Conservation (phyloP, 1,140 invertebrate species). For the Stegodyphus mimosarum region DNA sequence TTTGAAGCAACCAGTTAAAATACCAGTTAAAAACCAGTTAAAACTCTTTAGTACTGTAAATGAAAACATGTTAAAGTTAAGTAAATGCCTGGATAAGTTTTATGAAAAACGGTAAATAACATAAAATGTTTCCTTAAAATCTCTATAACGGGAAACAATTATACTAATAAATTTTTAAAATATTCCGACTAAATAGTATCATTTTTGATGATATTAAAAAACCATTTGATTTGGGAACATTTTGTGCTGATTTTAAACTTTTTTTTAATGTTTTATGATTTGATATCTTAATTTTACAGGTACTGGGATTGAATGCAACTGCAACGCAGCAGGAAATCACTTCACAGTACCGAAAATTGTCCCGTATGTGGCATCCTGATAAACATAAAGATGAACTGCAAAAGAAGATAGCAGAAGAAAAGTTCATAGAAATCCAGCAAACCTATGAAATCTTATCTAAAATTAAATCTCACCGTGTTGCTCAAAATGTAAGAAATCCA, state of each 20-base stretch:
- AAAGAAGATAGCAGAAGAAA: constrained; percentile 77
- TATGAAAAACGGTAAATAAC: no score
- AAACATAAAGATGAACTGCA: constrained; percentile 80
- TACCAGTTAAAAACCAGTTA: no score
- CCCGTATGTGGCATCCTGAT: constrained; percentile 92
- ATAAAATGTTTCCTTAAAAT: no score
- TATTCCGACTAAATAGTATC: no score
- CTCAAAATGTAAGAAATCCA: constrained; percentile 37
- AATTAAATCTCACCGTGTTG: constrained; percentile 72
- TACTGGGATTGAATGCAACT: constrained; percentile 79
- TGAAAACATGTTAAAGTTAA: no score
- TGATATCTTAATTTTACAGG: constrained; percentile 68
- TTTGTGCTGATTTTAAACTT: neutral
- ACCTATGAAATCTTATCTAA: constrained; percentile 91
- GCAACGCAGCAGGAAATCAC: constrained; percentile 89
- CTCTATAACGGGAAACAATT: no score
- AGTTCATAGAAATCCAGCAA: constrained; percentile 92
- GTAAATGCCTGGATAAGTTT: no score
- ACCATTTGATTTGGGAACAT: no score
- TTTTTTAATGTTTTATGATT: neutral
- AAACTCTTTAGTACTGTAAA: no score
- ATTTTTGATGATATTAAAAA: no score
- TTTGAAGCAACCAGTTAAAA: no score
- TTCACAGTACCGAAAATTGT: constrained; percentile 80
- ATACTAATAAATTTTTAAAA: no score